Evolutionary conservation across 2,797 vertebrate species (phyloP).

Genomic region (Hybognathus amarus): DNA sequence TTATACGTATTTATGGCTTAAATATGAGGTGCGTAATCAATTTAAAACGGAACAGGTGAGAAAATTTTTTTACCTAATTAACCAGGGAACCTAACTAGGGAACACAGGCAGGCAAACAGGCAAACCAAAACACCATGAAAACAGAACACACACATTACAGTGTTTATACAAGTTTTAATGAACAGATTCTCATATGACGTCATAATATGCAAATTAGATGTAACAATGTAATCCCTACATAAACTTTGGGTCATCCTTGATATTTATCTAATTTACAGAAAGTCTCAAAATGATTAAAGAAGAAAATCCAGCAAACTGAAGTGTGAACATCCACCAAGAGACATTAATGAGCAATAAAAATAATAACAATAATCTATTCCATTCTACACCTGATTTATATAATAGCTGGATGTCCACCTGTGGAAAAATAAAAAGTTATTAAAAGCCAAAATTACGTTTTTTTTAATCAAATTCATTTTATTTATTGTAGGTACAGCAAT

Average conservation of each 20-base stretch:
- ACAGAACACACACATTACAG: not conserved
- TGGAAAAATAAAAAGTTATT: slow-evolving; percentile 11
- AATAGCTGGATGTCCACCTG: slow-evolving; percentile 11
- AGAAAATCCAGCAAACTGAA: not conserved
- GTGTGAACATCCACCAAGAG: not conserved
- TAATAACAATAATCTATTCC: not conserved
- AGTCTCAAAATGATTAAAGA: not conserved
- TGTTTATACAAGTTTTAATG: not conserved
- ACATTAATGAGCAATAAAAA: not conserved
- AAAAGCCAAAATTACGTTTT: not conserved
- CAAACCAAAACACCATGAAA: not conserved
- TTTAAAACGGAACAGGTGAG: not conserved
- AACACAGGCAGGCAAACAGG: not conserved
- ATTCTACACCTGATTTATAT: not conserved
- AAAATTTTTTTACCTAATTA: not conserved
- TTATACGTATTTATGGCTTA: too few relatives aligned
- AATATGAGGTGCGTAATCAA: not conserved
- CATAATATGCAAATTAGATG: too few relatives aligned
- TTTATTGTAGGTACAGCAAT: not conserved
- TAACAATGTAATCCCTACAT: too few relatives aligned
- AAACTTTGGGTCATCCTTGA: too few relatives aligned
- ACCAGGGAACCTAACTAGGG: not conserved
- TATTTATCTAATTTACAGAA: too few relatives aligned
- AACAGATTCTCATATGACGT: slow-evolving; percentile 12
- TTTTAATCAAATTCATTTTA: not conserved